phyloP scores from a whole-genome alignment of 2,797 vertebrate species.

The Carapus acus region DNA sequence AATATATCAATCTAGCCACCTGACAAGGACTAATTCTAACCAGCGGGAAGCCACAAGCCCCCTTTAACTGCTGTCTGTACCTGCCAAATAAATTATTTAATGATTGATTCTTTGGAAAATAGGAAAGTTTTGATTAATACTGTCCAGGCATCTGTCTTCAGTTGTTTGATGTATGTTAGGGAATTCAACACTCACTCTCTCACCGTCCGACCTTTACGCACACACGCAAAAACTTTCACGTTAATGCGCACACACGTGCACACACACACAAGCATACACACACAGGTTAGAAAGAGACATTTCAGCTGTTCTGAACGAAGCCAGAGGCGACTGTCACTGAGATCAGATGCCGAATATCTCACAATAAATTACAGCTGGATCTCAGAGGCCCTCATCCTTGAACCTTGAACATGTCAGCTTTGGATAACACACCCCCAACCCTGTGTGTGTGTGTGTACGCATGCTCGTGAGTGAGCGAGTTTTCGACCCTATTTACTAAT shows the following conservation, averaged over 20 bases:
- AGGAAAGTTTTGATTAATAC: constrained; percentile 99
- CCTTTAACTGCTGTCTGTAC: constrained; percentile 92
- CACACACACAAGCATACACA: constrained; percentile 21
- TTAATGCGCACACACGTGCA: not conserved
- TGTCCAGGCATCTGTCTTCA: constrained; percentile 84
- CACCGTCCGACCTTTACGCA: constrained; percentile 43
- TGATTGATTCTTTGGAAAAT: constrained; percentile 99
- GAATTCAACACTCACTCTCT: constrained; percentile 74
- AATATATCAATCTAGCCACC: constrained; percentile 99
- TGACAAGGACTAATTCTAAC: constrained; percentile 99
- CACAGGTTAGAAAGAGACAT: constrained; percentile 46
- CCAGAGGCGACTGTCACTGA: constrained; percentile 89
- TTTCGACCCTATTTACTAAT: constrained; percentile 74
- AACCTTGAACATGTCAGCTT: constrained; percentile 70
- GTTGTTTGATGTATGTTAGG: constrained; percentile 98
- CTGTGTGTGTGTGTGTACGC: constrained; percentile 13
- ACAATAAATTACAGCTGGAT: constrained; percentile 91
- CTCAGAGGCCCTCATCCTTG: constrained; percentile 74
- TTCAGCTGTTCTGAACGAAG: constrained; percentile 69
- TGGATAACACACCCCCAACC: constrained; percentile 65
- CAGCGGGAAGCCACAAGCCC: constrained; percentile 91
- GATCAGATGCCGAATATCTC: constrained; percentile 86
- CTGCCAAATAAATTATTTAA: constrained; percentile 99
- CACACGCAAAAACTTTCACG: constrained; percentile 5
- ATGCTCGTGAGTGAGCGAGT: constrained; percentile 39